Evolutionary conservation across 2,797 vertebrate species (phyloP), one percentile per base, ranked within the genome.

Genomic region (Taeniopygia guttata): DNA sequence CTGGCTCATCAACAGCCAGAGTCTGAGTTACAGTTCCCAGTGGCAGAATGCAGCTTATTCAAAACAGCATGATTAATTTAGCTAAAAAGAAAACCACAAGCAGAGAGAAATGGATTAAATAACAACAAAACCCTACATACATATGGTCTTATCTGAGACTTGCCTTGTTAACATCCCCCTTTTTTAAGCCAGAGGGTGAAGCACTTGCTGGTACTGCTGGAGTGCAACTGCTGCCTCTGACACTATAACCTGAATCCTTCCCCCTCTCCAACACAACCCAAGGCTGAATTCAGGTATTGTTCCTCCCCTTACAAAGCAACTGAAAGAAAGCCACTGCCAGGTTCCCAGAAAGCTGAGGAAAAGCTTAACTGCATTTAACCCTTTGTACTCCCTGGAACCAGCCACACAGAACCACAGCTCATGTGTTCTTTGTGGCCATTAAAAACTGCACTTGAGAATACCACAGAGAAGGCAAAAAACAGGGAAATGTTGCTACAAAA

Each of bases 271-370:
- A 34, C 58, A 88, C 62, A 89, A 93, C 15, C 30, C 89, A 94
- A 87, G 27, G 58, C 87, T 94, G 66, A 94, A 96, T 96, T 96
- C 93, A 96, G 93, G 79, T 96, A 96, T 96, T 96, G 96, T 96
- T 96, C 77, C 43, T 81, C 36, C 46, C 52, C 55, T 81, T 74
- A 96, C 69, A 95, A 95, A 95, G 87, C 62, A 86, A 81, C 40
- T 94, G 80, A 93, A 96, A 93, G 87, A 81, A 94, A 94, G 83
- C 87, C 90, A 90, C 85, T 91, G 94, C 73, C 87, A 94, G 95
- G 93, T 94, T 96, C 93, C 59, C 94, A 96, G 90, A 78, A 91
- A 90, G 83, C 91, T 29, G 43, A 38, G 52, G 51, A 86, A 93
- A 88, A 49, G 85, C 89, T 90, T 46, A 82, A 67, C 89, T 87